These are phyloP conservation scores for Dasyurus viverrinus DNA, from an alignment of 2,113 vertebrate species.

Conservation along the genomic window DNA sequence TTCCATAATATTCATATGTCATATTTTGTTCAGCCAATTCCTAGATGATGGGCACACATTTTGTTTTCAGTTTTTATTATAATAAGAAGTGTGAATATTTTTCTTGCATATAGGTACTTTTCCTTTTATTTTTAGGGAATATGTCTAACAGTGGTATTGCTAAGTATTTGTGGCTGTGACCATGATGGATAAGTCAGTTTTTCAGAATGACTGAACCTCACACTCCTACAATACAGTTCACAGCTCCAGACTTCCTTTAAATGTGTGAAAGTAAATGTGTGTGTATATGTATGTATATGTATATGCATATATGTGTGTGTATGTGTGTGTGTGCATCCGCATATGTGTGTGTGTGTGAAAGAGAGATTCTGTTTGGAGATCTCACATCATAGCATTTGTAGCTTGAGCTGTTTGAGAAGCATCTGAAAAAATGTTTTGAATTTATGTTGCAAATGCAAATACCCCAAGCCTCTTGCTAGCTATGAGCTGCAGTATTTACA, in stretches of 20 bases:
- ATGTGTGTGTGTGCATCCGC: not conserved
- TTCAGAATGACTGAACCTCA: not conserved
- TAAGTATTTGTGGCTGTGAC: not conserved
- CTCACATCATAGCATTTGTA: conserved; percentile 16
- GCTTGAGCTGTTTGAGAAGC: conserved; percentile 38
- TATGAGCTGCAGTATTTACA: conserved; percentile 31
- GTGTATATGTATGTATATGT: not conserved
- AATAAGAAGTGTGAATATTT: not conserved
- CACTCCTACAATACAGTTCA: not conserved
- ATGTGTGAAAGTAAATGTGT: not conserved
- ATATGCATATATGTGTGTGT: not conserved
- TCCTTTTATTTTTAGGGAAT: not conserved
- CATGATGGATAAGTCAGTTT: not conserved
- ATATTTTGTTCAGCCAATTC: not conserved
- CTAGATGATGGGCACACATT: not conserved
- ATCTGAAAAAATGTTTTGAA: conserved; percentile 56
- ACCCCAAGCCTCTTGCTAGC: not conserved
- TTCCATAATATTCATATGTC: not conserved
- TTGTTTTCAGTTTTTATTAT: not conserved
- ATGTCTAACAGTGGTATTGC: not conserved
- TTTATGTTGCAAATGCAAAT: conserved; percentile 43
- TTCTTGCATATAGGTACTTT: not conserved
- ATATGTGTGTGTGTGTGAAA: not conserved
- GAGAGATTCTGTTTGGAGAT: not conserved
- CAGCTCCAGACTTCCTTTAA: not conserved